Conservation (phyloP, 2,113 vertebrate genomes). For the Oreochromis aureus region DNA sequence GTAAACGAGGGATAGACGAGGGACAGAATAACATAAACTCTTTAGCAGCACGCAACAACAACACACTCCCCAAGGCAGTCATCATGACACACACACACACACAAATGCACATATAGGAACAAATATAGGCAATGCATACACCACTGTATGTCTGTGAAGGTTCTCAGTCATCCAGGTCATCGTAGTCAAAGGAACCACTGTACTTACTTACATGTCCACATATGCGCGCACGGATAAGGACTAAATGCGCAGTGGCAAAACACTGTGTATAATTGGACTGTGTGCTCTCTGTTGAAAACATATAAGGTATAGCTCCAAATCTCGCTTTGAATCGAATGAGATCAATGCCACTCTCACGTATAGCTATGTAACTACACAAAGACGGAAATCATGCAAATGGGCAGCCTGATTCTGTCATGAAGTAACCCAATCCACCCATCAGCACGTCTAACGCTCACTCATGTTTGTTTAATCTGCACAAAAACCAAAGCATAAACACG, state of each 20-base stretch:
- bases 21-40: slow-evolving; percentile 71
- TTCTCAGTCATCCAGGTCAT: too few species aligned
- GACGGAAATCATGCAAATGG: background rate
- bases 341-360: background rate
- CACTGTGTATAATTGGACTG: background rate
- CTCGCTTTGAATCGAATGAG: background rate
- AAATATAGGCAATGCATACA: background rate
- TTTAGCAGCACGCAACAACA: slow-evolving; percentile 71
- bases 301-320: background rate
- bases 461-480: background rate
- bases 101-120: background rate
- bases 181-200: too few species aligned
- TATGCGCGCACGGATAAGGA: background rate
- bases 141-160: background rate
- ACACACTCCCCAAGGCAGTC: slow-evolving; percentile 40
- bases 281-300: background rate
- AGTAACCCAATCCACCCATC: background rate
- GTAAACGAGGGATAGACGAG: slow-evolving; percentile 70
- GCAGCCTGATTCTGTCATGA: background rate
- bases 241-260: background rate
- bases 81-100: slow-evolving; percentile 1
- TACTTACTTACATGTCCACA: background rate
- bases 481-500: slow-evolving; percentile 11
- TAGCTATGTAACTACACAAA: background rate
- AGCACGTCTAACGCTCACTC: background rate